Percentiles rank a stretch among this genome's conserved stretches.
Conservation (phyloP, 2,797 vertebrate species). For the Anabacerthia variegaticeps region DNA sequence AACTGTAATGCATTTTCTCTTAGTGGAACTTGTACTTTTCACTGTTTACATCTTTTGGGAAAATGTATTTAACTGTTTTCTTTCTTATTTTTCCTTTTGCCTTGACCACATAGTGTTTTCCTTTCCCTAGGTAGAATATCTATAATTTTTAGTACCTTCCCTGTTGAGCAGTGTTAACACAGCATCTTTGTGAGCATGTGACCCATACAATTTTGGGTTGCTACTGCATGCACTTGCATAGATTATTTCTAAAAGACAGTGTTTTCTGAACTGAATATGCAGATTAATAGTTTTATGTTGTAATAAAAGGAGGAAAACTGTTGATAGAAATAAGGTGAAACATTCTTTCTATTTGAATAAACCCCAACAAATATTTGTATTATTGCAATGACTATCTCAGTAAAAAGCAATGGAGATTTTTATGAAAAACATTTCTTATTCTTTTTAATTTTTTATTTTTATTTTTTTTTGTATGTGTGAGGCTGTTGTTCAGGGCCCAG, state of each 20-base stretch:
- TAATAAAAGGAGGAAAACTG: background rate
- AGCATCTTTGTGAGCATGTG: background rate
- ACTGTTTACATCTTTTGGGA: background rate
- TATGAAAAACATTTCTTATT: background rate
- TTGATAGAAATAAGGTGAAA: background rate
- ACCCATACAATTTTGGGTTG: background rate
- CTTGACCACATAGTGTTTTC: background rate
- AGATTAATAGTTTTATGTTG: background rate
- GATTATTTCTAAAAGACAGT: background rate
- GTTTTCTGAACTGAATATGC: background rate
- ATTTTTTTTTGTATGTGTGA: background rate
- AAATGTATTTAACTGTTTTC: background rate
- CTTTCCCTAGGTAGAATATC: background rate
- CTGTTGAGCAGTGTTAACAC: background rate
- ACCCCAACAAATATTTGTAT: background rate
- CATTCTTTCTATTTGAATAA: background rate
- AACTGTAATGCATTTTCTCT: background rate
- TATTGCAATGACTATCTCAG: background rate
- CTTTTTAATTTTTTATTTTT: background rate
- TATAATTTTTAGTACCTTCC: background rate
- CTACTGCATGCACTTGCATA: background rate
- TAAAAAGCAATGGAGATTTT: background rate
- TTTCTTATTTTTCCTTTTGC: background rate
- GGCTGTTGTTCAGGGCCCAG: background rate
- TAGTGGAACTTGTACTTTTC: background rate